These are phyloP conservation scores for Podarcis raffonei DNA, from an alignment of 2,113 vertebrate genomes.

Conservation along the genomic window DNA sequence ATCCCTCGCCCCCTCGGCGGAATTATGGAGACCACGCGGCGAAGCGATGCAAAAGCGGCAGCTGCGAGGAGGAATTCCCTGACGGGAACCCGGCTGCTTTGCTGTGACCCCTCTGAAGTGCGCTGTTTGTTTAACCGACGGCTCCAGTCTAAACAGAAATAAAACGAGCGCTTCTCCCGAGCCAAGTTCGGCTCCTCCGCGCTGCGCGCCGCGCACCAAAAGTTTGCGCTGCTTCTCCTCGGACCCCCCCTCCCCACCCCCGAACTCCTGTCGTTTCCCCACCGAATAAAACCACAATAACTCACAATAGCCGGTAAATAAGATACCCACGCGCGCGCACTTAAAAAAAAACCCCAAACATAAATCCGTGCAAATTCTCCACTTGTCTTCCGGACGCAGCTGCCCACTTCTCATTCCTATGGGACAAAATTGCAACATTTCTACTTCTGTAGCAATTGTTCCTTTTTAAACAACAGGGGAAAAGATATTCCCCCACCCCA, in stretches of 20 bases:
- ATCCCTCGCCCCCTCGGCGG: conserved; percentile 35
- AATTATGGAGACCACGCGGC: conserved; percentile 48
- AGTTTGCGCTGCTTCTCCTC: background rate
- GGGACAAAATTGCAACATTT: background rate
- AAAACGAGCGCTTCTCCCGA: background rate
- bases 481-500: background rate
- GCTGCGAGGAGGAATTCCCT: conserved; percentile 53
- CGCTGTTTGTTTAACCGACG: conserved; percentile 67
- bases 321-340: no score
- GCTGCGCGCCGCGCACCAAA: conserved; percentile 11
- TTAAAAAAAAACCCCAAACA: background rate
- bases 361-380: background rate
- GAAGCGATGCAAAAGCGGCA: conserved; percentile 40
- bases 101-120: conserved; percentile 46
- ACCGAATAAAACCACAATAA: background rate
- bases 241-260: no score
- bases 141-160: conserved; percentile 60
- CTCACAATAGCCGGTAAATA: background rate
- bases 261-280: background rate
- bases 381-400: no score
- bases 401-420: background rate
- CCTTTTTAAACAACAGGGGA: background rate
- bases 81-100: conserved; percentile 54
- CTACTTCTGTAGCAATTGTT: background rate
- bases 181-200: conserved; percentile 49